Percentiles rank a stretch among this genome's conserved stretches.
Conservation (phyloP, 2,113 vertebrate species). For the Atherinomorus stipes region DNA sequence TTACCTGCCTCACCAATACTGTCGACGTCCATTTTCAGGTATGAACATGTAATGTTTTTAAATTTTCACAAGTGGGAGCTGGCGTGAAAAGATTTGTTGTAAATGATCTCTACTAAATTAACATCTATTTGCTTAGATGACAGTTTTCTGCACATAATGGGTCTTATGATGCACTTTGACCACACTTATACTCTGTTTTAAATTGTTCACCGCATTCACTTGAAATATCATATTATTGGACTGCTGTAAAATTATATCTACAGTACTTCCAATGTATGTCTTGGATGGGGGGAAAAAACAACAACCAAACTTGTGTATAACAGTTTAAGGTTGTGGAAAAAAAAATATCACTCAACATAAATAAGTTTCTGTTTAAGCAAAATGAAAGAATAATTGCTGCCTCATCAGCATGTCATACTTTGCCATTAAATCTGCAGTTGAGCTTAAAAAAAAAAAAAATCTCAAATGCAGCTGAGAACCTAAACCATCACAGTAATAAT, state of each 20-base stretch:
- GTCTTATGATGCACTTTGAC: too few relatives aligned
- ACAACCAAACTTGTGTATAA: neutral
- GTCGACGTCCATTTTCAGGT: neutral
- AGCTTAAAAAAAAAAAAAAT: slow-evolving; percentile 36
- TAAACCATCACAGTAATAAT: slow-evolving; percentile 58
- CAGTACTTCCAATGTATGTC: neutral
- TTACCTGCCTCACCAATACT: too few relatives aligned
- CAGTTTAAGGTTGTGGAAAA: neutral
- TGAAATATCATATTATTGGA: too few relatives aligned
- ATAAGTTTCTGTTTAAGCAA: slow-evolving; percentile 21
- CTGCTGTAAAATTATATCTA: too few relatives aligned
- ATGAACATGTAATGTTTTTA: neutral
- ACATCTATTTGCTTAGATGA: too few relatives aligned
- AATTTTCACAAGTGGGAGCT: too few relatives aligned
- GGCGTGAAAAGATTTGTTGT: too few relatives aligned
- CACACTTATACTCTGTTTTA: too few relatives aligned
- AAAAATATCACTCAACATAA: slow-evolving; percentile 12
- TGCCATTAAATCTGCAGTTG: slow-evolving; percentile 16
- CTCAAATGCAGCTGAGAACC: slow-evolving; percentile 46
- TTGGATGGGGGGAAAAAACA: neutral
- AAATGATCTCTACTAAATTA: too few relatives aligned
- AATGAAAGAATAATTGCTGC: slow-evolving; percentile 11
- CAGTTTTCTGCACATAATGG: too few relatives aligned
- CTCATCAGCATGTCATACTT: slow-evolving; percentile 7
- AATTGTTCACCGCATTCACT: too few relatives aligned